These are phyloP conservation scores for Plecturocebus donacophilus DNA, from an alignment of 2,113 vertebrate species.

Conservation along the genomic window DNA sequence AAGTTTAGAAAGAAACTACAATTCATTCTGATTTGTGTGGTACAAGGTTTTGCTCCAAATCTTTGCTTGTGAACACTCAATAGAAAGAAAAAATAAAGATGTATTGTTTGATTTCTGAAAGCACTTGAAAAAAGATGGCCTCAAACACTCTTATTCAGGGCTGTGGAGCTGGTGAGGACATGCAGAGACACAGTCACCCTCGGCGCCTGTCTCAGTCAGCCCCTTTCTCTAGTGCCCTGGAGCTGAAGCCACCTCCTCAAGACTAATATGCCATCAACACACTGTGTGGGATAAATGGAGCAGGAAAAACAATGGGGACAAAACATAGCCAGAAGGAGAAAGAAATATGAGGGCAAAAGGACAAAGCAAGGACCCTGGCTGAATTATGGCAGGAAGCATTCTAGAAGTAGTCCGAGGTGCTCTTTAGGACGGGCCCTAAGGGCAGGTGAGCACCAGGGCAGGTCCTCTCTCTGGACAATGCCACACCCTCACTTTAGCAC, in stretches of 20 bases:
- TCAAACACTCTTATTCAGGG: not conserved
- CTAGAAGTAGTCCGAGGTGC: not conserved
- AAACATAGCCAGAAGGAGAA: not conserved
- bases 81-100: conserved; percentile 14
- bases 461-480: not conserved
- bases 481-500: not conserved
- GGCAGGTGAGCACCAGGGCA: not conserved
- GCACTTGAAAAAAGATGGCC: not conserved
- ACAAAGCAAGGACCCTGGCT: not conserved
- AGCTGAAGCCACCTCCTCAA: not conserved
- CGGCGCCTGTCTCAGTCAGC: not conserved
- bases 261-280: not conserved
- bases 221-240: not conserved
- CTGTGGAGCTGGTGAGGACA: not conserved
- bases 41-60: not conserved
- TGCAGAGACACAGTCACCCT: accelerated
- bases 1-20: not conserved
- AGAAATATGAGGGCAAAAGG: not conserved
- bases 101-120: conserved; percentile 27
- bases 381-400: not conserved
- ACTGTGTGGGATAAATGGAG: not conserved
- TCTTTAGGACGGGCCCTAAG: not conserved
- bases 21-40: not conserved
- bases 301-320: not conserved
- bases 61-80: not conserved